These are phyloP conservation scores for Myzus persicae DNA, from an alignment of 1,140 invertebrate species.

Conservation along the genomic window DNA sequence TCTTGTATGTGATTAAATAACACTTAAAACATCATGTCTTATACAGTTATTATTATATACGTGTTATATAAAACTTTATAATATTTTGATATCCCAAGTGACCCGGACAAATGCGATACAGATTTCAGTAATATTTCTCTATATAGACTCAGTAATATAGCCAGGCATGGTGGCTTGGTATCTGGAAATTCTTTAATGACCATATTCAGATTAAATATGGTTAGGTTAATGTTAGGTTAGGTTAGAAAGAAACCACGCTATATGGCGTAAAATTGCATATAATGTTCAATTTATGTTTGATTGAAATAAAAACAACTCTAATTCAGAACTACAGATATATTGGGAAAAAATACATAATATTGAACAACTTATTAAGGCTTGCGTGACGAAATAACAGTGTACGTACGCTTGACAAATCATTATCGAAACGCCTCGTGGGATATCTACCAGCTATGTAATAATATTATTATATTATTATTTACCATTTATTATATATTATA, in stretches of 20 bases:
- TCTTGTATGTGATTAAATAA: neutral
- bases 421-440: neutral
- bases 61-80: neutral
- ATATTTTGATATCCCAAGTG: neutral
- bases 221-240: too few relatives aligned
- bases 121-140: too few relatives aligned
- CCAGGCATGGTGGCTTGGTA: neutral
- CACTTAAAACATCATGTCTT: neutral
- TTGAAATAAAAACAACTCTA: neutral
- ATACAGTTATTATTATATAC: neutral
- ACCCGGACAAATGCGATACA: neutral
- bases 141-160: too few relatives aligned
- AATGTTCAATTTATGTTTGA: too few relatives aligned
- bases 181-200: neutral
- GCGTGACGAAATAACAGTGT: neutral
- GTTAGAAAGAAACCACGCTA: too few relatives aligned
- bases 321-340: neutral
- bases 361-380: neutral
- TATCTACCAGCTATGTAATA: neutral
- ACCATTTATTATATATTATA: too few relatives aligned
- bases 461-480: too few relatives aligned
- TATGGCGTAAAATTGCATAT: too few relatives aligned
- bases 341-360: neutral
- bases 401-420: neutral
- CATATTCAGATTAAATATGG: too few relatives aligned